Evolutionary conservation across 2,797 vertebrate species (phyloP).

Genomic region (Crax fasciolata): DNA sequence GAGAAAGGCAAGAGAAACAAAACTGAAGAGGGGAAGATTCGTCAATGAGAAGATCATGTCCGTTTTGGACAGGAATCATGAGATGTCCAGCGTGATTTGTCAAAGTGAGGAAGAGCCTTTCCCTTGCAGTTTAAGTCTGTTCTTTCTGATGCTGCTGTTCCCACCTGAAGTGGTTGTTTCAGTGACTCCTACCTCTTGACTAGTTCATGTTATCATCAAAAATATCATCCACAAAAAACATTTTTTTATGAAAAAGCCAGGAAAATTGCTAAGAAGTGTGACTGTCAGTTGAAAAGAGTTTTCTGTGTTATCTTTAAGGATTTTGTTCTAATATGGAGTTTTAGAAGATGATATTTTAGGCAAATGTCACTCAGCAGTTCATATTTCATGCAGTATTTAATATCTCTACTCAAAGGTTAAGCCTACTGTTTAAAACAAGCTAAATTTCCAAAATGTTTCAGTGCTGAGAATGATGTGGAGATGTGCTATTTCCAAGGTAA

Average conservation of each 20-base stretch:
- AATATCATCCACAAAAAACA: not conserved
- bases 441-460: not conserved
- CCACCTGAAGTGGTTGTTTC: not conserved
- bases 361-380: slow-evolving; percentile 10
- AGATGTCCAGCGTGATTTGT: not conserved
- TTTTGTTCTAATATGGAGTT: not conserved
- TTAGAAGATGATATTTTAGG: slow-evolving; percentile 30
- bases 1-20: not conserved
- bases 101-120: not conserved
- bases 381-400: not conserved
- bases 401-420: slow-evolving; percentile 18
- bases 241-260: not conserved
- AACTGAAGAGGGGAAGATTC: not conserved
- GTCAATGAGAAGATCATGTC: not conserved
- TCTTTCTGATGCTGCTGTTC: not conserved
- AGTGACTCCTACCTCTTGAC: not conserved
- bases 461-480: not conserved
- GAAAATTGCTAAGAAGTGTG: not conserved
- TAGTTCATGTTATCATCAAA: not conserved
- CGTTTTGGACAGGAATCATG: accelerated
- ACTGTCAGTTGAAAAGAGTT: not conserved
- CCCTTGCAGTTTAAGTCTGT: not conserved
- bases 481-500: not conserved
- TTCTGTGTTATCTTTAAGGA: not conserved
- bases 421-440: not conserved